phyloP scores from a whole-genome alignment of 2,797 vertebrate species.

The Carapus acus region DNA sequence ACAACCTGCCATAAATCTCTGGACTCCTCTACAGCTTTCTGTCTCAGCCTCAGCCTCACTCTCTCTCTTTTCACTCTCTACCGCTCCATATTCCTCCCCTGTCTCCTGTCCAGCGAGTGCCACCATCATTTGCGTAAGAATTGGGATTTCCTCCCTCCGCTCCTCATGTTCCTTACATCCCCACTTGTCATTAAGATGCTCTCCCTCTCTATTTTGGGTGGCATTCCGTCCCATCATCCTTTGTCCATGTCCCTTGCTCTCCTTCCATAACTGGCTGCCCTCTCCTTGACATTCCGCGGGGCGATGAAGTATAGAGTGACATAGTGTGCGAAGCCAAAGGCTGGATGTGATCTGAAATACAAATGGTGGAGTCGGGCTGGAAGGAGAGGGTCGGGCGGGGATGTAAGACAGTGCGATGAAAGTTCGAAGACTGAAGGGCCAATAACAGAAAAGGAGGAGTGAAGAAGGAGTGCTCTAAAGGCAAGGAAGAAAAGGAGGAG shows the following conservation, averaged over 20 bases:
- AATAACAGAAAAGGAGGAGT: constrained; percentile 21
- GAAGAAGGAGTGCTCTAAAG: constrained; percentile 13
- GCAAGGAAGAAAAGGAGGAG: neutral
- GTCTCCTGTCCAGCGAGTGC: constrained; percentile 27
- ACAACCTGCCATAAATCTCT: constrained; percentile 71
- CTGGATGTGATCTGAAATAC: constrained; percentile 56
- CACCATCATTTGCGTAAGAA: constrained; percentile 46
- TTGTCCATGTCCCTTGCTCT: constrained; percentile 18
- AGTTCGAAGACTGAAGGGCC: constrained; percentile 19
- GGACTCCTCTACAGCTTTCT: constrained; percentile 52
- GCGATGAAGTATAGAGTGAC: constrained; percentile 57
- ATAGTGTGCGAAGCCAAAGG: constrained; percentile 53
- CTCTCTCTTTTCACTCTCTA: constrained; percentile 19
- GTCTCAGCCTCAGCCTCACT: constrained; percentile 7
- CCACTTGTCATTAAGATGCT: constrained; percentile 13
- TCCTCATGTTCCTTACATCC: constrained; percentile 1
- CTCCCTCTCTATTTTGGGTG: constrained; percentile 9
- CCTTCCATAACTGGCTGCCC: constrained; percentile 37
- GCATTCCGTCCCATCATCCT: constrained; percentile 1
- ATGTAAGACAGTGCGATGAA: constrained; percentile 39
- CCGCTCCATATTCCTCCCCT: constrained; percentile 22
- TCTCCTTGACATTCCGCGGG: constrained; percentile 56
- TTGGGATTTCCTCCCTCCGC: constrained; percentile 25
- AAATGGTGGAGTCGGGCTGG: constrained; percentile 20
- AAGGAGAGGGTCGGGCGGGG: neutral